A percentile compares a stretch with the other conserved stretches of the same genome.
Conservation (phyloP, 2,888 invertebrate genomes). For the Polietes domitor region DNA sequence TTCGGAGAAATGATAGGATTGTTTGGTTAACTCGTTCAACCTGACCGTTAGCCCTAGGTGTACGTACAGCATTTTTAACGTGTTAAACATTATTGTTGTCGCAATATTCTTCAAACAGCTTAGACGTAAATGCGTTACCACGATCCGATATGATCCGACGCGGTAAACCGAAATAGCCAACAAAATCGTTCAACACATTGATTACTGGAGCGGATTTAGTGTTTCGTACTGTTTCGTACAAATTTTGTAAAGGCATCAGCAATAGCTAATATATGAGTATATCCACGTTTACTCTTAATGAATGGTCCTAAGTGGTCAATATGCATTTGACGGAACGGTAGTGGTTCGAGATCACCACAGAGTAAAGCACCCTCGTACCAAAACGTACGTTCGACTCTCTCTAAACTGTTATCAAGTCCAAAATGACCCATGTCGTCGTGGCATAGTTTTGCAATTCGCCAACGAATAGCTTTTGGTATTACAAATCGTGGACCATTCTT, state of each 20-base stretch:
- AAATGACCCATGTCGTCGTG: not conserved
- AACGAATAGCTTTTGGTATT: not conserved
- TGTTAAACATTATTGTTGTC: not conserved
- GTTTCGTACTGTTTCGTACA: not conserved
- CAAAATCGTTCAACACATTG: not conserved
- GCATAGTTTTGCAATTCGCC: slow-evolving; percentile 8
- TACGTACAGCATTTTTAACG: slow-evolving; percentile 49
- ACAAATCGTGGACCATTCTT: not conserved
- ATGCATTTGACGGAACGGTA: slow-evolving; percentile 9
- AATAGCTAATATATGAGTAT: not conserved
- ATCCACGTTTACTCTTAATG: not conserved
- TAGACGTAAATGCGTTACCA: not conserved
- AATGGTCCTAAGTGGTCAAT: slow-evolving; percentile 1
- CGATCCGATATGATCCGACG: slow-evolving; percentile 8
- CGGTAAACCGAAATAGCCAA: slow-evolving; percentile 10
- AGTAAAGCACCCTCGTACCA: not conserved
- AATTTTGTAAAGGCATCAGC: slow-evolving; percentile 1
- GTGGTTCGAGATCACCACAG: not conserved
- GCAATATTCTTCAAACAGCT: not conserved
- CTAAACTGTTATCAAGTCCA: not conserved
- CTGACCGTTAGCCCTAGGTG: slow-evolving; percentile 52
- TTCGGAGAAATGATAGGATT: slow-evolving; percentile 36
- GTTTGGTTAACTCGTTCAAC: slow-evolving; percentile 51
- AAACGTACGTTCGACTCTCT: not conserved
- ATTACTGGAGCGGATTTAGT: slow-evolving; percentile 10